Percentiles rank a stretch among this genome's conserved stretches.
Evolutionary conservation across 2,113 vertebrate species (phyloP).

Genomic region (Leptodactylus fuscus): DNA sequence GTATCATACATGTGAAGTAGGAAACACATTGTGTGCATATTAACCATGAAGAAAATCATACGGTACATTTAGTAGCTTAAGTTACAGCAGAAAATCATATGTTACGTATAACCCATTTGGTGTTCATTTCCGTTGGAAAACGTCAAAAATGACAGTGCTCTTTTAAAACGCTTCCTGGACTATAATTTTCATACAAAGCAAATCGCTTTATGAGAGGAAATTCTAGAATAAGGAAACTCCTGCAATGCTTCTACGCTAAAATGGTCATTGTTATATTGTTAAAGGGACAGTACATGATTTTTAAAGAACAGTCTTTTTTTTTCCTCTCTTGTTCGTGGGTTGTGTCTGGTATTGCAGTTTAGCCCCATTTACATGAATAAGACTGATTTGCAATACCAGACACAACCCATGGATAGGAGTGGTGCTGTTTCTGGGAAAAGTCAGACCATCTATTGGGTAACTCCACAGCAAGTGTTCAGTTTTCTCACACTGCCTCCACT

Average conservation of each 20-base stretch:
- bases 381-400: no score
- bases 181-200: conserved; percentile 22
- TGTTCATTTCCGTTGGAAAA: conserved; percentile 22
- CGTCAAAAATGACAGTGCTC: background rate
- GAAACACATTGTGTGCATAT: background rate
- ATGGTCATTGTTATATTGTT: background rate
- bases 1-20: background rate
- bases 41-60: conserved; percentile 9
- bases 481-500: no score
- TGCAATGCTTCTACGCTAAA: background rate
- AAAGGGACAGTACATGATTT: background rate
- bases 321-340: no score
- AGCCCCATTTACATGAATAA: no score
- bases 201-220: background rate
- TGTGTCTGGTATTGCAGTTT: no score
- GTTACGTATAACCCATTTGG: conserved; percentile 10
- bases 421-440: no score
- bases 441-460: no score
- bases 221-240: conserved; percentile 13
- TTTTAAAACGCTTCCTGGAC: background rate
- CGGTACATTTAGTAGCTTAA: background rate
- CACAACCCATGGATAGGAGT: no score
- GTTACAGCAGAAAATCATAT: conserved; percentile 13
- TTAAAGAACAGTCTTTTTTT: no score
- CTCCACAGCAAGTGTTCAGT: no score